These are phyloP conservation scores for Callimorpha dominula DNA, from an alignment of 2,888 invertebrate genomes.

Conservation along the genomic window DNA sequence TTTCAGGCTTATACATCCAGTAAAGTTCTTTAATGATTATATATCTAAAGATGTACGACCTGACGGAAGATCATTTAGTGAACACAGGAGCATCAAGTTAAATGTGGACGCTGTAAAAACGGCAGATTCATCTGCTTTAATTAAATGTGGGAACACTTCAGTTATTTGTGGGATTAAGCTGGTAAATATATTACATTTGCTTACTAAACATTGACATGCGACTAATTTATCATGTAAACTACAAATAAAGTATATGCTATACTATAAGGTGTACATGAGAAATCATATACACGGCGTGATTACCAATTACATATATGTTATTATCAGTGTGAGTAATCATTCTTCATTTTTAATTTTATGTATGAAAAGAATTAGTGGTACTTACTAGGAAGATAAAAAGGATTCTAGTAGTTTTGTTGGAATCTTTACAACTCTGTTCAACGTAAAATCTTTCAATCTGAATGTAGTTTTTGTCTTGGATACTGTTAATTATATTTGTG, in stretches of 20 bases:
- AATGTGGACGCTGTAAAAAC: constrained; percentile 76
- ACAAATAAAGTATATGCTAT: too few relatives aligned
- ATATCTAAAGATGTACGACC: constrained; percentile 90
- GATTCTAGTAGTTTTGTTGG: neutral
- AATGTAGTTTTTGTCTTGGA: neutral
- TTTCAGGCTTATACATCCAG: constrained; percentile 90
- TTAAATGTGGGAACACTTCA: constrained; percentile 93
- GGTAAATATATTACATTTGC: constrained; percentile 79
- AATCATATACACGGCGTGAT: too few relatives aligned
- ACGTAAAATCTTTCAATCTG: neutral
- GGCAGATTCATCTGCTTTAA: constrained; percentile 92
- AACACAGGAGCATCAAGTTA: constrained; percentile 88
- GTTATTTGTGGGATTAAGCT: constrained; percentile 95
- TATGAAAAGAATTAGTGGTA: too few relatives aligned
- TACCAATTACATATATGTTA: too few relatives aligned
- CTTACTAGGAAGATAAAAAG: too few relatives aligned
- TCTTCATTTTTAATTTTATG: too few relatives aligned
- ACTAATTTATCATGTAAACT: too few relatives aligned
- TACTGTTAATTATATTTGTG: constrained; percentile 5
- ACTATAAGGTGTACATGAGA: too few relatives aligned
- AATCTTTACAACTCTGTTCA: neutral
- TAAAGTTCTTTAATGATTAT: constrained; percentile 92
- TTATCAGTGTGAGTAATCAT: too few relatives aligned
- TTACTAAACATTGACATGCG: too few relatives aligned
- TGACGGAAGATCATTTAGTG: constrained; percentile 91